phyloP scores from a whole-genome alignment of 2,113 vertebrate species.

The Probosciger aterrimus region DNA sequence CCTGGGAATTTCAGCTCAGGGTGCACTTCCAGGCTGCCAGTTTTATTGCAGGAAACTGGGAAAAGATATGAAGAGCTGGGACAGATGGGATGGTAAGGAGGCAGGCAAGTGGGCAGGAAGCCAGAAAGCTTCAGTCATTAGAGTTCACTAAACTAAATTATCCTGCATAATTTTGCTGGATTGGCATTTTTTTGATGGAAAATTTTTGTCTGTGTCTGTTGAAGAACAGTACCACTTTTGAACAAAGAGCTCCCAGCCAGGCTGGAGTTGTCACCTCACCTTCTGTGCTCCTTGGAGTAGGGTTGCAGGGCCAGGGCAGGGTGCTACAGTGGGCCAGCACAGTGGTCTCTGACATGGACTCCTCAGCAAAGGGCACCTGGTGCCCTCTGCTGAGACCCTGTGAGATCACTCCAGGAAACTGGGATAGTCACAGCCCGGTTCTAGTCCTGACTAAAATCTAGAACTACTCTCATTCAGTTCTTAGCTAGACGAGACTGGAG shows the following conservation, averaged over 20 bases:
- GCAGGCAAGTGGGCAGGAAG: not conserved
- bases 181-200: not conserved
- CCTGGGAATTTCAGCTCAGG: not conserved
- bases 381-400: not conserved
- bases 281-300: not conserved
- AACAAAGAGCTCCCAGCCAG: not conserved
- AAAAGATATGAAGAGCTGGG: not conserved
- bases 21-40: not conserved
- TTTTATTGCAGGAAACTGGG: not conserved
- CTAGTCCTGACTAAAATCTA: not conserved
- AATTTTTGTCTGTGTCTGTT: not conserved
- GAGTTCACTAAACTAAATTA: not conserved
- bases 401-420: not conserved
- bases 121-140: not conserved
- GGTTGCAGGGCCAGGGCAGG: not conserved
- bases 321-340: not conserved
- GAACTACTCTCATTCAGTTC: not conserved
- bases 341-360: not conserved
- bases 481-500: not conserved
- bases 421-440: not conserved
- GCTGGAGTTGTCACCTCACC: not conserved
- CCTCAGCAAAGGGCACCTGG: not conserved
- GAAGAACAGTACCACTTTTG: not conserved
- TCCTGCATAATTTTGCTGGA: not conserved
- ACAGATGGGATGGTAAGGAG: slow-evolving; percentile 5